Conservation (phyloP, 92 coral and sea anemone genomes). For the Epizoanthus ramosus region DNA sequence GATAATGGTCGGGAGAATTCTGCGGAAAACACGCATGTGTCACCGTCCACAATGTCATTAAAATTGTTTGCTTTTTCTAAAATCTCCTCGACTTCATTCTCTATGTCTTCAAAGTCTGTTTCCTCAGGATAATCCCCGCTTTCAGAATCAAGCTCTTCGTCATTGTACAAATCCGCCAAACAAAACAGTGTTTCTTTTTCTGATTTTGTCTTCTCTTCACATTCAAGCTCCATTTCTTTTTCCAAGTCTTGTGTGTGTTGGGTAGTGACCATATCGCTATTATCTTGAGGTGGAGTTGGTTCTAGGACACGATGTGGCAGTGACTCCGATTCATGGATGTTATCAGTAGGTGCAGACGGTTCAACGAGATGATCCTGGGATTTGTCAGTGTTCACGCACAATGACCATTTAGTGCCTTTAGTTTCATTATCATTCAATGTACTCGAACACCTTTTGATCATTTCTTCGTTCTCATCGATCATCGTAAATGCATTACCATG, state of each 20-base stretch:
- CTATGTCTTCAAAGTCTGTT: slow-evolving; percentile 25
- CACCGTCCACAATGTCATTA: not conserved
- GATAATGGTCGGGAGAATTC: not conserved
- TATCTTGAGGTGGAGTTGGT: not conserved
- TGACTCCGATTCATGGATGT: not conserved
- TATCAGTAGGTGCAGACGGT: not conserved
- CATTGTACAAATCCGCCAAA: not conserved
- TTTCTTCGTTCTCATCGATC: not conserved
- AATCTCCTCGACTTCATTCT: slow-evolving; percentile 33
- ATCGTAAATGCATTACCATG: not conserved
- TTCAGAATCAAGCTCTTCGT: not conserved
- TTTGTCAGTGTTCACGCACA: not conserved
- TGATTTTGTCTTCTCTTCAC: not conserved
- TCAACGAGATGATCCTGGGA: not conserved
- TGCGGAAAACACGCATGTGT: not conserved
- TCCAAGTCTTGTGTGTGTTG: slow-evolving; percentile 4
- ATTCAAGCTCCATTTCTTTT: not conserved
- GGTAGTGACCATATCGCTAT: not conserved
- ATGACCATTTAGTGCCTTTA: not conserved
- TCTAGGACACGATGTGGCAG: not conserved
- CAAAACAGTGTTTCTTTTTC: not conserved
- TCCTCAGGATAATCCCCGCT: not conserved
- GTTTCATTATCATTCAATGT: not conserved
- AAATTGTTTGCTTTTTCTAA: slow-evolving; percentile 15
- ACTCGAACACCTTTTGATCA: slow-evolving; percentile 6